Base-by-base conservation (phyloP, 1,140 invertebrate genomes). In the Heliconius congener region DNA sequence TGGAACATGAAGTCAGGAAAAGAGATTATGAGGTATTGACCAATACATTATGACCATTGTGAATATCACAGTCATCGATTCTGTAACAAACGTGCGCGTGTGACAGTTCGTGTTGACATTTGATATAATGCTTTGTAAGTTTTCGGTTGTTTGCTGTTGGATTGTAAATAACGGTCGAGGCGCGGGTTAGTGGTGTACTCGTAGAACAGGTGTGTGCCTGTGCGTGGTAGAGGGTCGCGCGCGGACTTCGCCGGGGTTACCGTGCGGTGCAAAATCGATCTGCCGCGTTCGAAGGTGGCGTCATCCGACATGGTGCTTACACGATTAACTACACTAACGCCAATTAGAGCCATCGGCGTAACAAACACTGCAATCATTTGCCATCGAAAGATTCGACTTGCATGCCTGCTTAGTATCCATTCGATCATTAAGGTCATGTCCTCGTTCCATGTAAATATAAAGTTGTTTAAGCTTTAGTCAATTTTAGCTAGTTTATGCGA, bases 1-100 rank as follows among this genome's bases (percentile, higher is more conserved):
- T 99, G 97, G 99, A 99, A 97, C 97, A 98, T 96, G 98, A 99
- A 97, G 98, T 99, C 96, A 97, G 98, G 96, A 98, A 98, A 96
- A 98, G 98, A 97, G 98, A 99, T 96, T 98, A 97, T 96, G 98
- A 99, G 98, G 98, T 99, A 98, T 96, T 96, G 95, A 95, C 89
- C 90, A 93, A 92, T 94, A 92, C 91, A 93, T 94, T 95, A 91
- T 92, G 90, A 93, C 90, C 92, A 95, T 94, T 95, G 94, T 95
- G 94, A 95, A 95, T 95, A 94, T 92, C 93, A 94, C 93, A 93
- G 83, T 94, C 94, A 95, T 92, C 89, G 94, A 94, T 91, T 86
- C 91, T 92, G 94, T 94, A 94, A 94, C 91, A 91, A 91, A 87
- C 89, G 92, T 92, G 85, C 93, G 91, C 94, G 93, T 94, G 94